phyloP scores from a whole-genome alignment of 37 sponge, comb jelly and placozoan species.

The Haliclona indistincta region DNA sequence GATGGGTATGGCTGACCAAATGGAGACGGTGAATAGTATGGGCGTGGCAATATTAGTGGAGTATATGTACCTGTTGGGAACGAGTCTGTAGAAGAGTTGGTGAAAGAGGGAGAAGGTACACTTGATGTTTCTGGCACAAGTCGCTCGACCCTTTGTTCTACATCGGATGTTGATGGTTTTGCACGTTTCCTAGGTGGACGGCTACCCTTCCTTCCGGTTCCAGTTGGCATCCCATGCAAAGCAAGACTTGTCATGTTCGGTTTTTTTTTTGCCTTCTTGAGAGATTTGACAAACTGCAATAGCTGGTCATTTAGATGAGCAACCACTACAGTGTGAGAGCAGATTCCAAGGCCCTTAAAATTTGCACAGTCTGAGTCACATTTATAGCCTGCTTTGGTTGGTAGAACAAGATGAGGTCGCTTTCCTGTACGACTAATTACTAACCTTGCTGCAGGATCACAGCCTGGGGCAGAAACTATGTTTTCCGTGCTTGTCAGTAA shows the following conservation, averaged over 20 bases:
- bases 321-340: slow-evolving; percentile 16
- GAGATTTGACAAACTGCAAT: neutral
- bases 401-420: slow-evolving; percentile 4
- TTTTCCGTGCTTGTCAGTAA: neutral
- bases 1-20: no score
- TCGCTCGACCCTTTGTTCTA: no score
- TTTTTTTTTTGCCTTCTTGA: neutral
- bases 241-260: neutral
- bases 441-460: slow-evolving; percentile 6
- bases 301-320: slow-evolving; percentile 11
- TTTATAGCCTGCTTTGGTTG: slow-evolving; percentile 7
- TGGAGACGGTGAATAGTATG: no score
- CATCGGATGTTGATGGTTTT: no score
- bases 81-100: no score
- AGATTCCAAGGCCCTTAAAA: slow-evolving; percentile 7
- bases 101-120: no score
- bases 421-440: slow-evolving; percentile 14
- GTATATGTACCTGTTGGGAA: no score
- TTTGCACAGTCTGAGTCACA: slow-evolving; percentile 15
- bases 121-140: no score
- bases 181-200: slow-evolving; percentile 4
- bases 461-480: slow-evolving; percentile 17
- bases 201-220: slow-evolving; percentile 20
- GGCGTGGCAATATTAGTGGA: no score
- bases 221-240: neutral